Conservation (phyloP, 2,113 vertebrate species). For the Sus scrofa region T2T-Sscrofa CM000826.6:18066501-18067000, state of each 20-base stretch:
- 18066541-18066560: neutral
- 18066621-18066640: neutral
- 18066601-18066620: neutral
- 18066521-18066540: neutral
- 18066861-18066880: neutral
- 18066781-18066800: neutral
- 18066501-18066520: neutral
- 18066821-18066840: neutral
- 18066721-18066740: neutral
- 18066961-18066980: neutral
- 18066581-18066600: neutral
- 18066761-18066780: constrained; percentile 5
- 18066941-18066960: neutral
- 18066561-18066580: neutral
- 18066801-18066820: neutral
- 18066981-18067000: neutral
- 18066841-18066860: neutral
- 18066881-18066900: neutral
- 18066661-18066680: neutral
- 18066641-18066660: neutral
- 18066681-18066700: neutral
- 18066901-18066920: neutral
- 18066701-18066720: constrained; percentile 5
- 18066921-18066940: neutral
- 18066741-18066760: neutral